Evolutionary conservation across 2,888 invertebrate species (phyloP).

Genomic region (Biston stratarius): DNA sequence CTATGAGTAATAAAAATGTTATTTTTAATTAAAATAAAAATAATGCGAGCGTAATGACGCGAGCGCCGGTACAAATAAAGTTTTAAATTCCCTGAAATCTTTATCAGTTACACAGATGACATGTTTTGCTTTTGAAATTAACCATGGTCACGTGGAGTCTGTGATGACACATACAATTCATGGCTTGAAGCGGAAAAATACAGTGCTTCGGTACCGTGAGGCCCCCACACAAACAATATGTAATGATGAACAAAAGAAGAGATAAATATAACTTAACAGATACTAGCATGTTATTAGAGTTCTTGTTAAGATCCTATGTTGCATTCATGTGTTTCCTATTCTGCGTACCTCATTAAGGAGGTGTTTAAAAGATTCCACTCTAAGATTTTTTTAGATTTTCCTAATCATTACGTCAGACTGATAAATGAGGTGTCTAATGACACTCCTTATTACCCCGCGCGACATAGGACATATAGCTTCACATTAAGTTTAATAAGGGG

Average conservation of each 20-base stretch:
- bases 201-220: background rate
- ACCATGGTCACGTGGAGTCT: constrained; percentile 12
- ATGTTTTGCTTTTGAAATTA: constrained; percentile 14
- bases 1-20: too few relatives aligned
- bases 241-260: constrained; percentile 9
- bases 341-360: too few relatives aligned
- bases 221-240: background rate
- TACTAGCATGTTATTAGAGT: background rate
- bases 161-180: constrained; percentile 11
- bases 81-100: background rate
- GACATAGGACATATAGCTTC: too few relatives aligned
- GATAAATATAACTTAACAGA: constrained; percentile 1
- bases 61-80: background rate
- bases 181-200: constrained; percentile 7
- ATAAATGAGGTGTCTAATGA: too few relatives aligned
- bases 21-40: too few relatives aligned
- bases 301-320: background rate
- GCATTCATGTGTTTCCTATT: too few relatives aligned
- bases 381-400: too few relatives aligned
- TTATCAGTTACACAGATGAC: constrained; percentile 4
- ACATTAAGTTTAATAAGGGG: too few relatives aligned
- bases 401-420: too few relatives aligned
- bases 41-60: too few relatives aligned
- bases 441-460: too few relatives aligned
- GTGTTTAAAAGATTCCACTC: too few relatives aligned